These are phyloP conservation scores for Hypocryptadius cinnamomeus DNA, from an alignment of 2,113 vertebrate genomes.

Conservation along the genomic window DNA sequence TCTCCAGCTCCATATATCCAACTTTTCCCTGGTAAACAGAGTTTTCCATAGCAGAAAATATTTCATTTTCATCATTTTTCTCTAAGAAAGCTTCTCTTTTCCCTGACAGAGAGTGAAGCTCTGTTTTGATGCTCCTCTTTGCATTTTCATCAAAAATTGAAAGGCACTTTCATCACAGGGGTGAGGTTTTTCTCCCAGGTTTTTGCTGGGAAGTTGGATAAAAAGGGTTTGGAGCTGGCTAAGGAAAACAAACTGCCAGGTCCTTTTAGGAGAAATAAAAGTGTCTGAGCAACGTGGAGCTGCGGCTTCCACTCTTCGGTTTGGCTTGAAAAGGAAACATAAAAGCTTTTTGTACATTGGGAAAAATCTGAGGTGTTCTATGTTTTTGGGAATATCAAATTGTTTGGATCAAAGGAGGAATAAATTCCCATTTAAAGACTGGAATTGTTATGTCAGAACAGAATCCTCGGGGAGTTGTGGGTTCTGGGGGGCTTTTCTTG, in stretches of 20 bases:
- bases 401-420: neutral
- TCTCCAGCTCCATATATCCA: neutral
- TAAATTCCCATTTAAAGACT: rapidly evolving
- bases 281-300: neutral
- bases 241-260: neutral
- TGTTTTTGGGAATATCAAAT: neutral
- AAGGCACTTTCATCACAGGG: neutral
- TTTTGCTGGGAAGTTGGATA: neutral
- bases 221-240: neutral
- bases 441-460: neutral
- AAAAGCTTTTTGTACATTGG: neutral
- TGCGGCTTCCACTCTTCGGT: neutral
- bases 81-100: neutral
- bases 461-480: neutral
- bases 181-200: neutral
- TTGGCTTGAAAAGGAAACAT: neutral
- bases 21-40: neutral
- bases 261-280: neutral
- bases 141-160: neutral
- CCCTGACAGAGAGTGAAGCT: neutral
- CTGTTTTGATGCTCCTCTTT: neutral
- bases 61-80: neutral
- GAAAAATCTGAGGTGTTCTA: neutral
- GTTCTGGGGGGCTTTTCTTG: neutral
- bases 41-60: neutral